Evolutionary conservation across 2,888 invertebrate species (phyloP), one percentile per base, ranked within the genome.

Genomic region (Platypus cylindrus): DNA sequence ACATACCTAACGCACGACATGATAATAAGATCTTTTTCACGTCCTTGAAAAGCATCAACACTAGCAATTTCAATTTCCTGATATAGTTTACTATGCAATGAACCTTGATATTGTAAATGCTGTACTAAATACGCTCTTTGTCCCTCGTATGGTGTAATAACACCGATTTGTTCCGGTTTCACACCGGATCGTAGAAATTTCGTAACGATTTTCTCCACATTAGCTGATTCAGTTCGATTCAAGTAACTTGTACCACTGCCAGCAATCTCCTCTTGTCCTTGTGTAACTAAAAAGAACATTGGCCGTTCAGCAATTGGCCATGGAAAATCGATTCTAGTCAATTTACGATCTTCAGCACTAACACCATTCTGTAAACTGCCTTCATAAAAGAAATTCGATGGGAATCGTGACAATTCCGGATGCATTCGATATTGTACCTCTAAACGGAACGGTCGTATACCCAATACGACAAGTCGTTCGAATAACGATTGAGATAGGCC

Each of bases 391-490:
- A 97, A 95, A 62, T 98, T 97, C 0, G 95, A 97, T 0, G 98
- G 98, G 59, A 99, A 99, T 14, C 91, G 78, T 0, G 93, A 91
- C 5, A 99, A 68, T 53, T 93, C 91, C 0, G 98, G 98, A 57
- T 98, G 98, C 98, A 98, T 99, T 32, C 98, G 79, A 60, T 99
- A 98, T 57, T 98, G 98, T 0, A 93, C 91, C 60, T 97, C 95
- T 24, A 98, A 70, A 1, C 97, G 78, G 63, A 97, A 93, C 0
- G 98, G 98, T 16, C 95, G 73, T 49, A 95, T 97, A 5, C 97
- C 97, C 4, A 98, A 71, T 1, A 98, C 93, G 0, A 99, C 97
- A 1, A 99, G 69, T 3, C 98, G 73, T 59, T 98, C 98, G 61
- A 99, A 98, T 40, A 98, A 70, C 32, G 94, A 94, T 61, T 97